Evolutionary conservation across 2,797 vertebrate species (phyloP).

Genomic region (Gambelia wislizenii): DNA sequence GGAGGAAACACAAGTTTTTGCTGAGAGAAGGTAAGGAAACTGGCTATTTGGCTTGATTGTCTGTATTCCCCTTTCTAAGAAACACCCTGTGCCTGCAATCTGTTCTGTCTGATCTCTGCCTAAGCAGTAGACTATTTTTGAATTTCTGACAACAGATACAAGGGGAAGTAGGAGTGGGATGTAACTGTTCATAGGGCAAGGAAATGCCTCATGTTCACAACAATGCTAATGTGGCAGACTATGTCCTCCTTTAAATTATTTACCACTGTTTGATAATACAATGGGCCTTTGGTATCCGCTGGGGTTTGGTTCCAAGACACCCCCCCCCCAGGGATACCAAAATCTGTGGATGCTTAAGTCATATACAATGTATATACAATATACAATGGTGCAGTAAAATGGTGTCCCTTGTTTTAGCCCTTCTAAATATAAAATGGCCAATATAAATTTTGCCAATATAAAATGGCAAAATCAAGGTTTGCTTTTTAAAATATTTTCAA

Average conservation of each 20-base stretch:
- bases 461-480: too few relatives aligned
- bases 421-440: too few relatives aligned
- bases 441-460: too few relatives aligned
- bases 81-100: slow-evolving; percentile 29
- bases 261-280: not conserved
- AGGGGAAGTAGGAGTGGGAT: slow-evolving; percentile 21
- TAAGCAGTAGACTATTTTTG: not conserved
- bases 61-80: slow-evolving; percentile 42
- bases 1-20: not conserved
- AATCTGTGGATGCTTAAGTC: too few relatives aligned
- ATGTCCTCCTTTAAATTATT: not conserved
- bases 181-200: not conserved
- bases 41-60: not conserved
- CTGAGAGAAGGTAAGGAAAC: not conserved
- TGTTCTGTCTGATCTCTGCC: slow-evolving; percentile 58
- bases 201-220: not conserved
- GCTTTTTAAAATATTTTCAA: too few relatives aligned
- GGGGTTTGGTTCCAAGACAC: too few relatives aligned
- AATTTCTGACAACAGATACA: not conserved
- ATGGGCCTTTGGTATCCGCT: too few relatives aligned
- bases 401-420: too few relatives aligned
- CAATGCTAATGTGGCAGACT: not conserved
- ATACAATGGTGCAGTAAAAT: too few relatives aligned
- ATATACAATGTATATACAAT: too few relatives aligned
- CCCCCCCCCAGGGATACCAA: too few relatives aligned